These are phyloP conservation scores for Oscheius onirici DNA, from an alignment of 2,888 invertebrate species.

Conservation along the genomic window DNA sequence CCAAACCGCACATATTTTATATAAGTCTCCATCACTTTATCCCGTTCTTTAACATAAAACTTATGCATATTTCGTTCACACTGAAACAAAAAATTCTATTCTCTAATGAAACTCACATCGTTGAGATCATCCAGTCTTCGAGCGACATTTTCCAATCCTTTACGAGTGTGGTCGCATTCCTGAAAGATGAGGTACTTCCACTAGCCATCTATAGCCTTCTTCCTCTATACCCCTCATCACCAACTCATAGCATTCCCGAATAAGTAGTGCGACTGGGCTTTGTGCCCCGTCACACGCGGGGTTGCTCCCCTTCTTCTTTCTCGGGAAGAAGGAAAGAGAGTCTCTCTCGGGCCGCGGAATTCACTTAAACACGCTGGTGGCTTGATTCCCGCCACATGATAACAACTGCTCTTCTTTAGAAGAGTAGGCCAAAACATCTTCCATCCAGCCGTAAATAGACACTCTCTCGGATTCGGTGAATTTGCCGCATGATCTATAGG, in stretches of 20 bases:
- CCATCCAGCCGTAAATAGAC: neutral
- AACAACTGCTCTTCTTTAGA: constrained; percentile 2
- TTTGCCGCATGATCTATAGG: neutral
- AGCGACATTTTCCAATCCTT: constrained; percentile 52
- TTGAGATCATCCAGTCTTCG: constrained; percentile 57
- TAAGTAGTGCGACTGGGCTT: neutral
- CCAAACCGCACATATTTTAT: no score
- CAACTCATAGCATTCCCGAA: neutral
- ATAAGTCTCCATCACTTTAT: no score
- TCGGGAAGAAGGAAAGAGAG: neutral
- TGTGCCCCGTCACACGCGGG: constrained; percentile 12
- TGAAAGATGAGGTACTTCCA: constrained; percentile 33
- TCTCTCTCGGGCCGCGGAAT: constrained; percentile 11
- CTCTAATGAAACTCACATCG: constrained; percentile 47
- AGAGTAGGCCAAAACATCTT: neutral
- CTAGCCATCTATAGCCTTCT: neutral
- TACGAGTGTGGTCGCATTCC: constrained; percentile 63
- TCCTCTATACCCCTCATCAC: neutral
- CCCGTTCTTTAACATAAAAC: no score
- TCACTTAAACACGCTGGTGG: constrained; percentile 29
- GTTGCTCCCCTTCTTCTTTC: constrained; percentile 10
- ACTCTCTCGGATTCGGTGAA: neutral
- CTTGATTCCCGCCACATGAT: constrained; percentile 23
- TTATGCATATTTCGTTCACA: no score
- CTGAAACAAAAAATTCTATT: neutral